Percentiles rank a stretch among this genome's conserved stretches.
These are phyloP conservation scores for Anastrepha ludens DNA, from an alignment of 1,140 invertebrate genomes.

Conservation along the genomic window DNA sequence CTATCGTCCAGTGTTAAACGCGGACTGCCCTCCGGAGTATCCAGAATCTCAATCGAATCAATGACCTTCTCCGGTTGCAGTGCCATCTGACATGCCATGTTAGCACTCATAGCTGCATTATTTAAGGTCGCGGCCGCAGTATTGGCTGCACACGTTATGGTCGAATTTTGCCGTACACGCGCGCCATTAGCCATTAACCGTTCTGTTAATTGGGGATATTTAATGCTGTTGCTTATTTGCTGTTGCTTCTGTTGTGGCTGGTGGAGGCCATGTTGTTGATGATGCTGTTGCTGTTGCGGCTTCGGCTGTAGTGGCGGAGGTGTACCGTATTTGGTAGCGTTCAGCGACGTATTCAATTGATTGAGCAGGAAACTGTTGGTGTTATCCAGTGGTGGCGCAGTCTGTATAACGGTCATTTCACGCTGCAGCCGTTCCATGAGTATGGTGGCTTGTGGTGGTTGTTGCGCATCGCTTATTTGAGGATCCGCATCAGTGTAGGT, in stretches of 20 bases:
- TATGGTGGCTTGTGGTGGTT: slow-evolving; percentile 21
- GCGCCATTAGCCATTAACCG: slow-evolving; percentile 67
- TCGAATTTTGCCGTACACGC: not conserved
- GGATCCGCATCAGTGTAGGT: slow-evolving; percentile 58
- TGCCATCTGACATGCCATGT: not conserved
- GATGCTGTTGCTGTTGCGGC: not conserved
- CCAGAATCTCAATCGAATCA: slow-evolving; percentile 71
- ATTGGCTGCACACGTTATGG: not conserved
- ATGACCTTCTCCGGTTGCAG: slow-evolving; percentile 58
- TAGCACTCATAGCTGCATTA: not conserved
- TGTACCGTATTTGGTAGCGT: not conserved
- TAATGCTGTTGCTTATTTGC: slow-evolving; percentile 53
- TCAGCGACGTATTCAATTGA: slow-evolving; percentile 12
- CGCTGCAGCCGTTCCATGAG: slow-evolving; percentile 57
- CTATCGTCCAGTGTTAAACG: slow-evolving; percentile 54
- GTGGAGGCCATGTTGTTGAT: not conserved
- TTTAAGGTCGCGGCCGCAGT: not conserved
- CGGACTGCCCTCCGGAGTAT: slow-evolving; percentile 70
- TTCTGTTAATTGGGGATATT: slow-evolving; percentile 70
- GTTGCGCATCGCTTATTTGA: slow-evolving; percentile 45
- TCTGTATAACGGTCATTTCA: slow-evolving; percentile 56
- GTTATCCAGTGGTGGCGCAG: slow-evolving; percentile 4
- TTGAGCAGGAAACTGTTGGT: slow-evolving; percentile 20
- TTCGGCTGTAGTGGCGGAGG: slow-evolving; percentile 53
- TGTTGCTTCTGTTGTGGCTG: not conserved